Percentiles rank a stretch among this genome's conserved stretches.
phyloP scores from a whole-genome alignment of 2,888 invertebrate genomes.

The Dasysyrphus albostriatus region DNA sequence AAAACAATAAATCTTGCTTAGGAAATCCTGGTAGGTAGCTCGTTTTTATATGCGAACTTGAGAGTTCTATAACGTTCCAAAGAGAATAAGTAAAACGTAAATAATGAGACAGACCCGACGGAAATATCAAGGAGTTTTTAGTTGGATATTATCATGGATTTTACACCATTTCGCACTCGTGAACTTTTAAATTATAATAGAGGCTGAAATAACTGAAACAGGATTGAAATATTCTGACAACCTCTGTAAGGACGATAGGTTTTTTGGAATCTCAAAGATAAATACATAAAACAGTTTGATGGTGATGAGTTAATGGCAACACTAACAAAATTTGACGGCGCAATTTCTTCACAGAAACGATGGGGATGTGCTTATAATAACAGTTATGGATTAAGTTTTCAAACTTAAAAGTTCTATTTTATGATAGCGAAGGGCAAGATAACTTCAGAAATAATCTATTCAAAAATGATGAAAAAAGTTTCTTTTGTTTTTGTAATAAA shows the following conservation, averaged over 20 bases:
- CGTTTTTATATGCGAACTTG: background rate
- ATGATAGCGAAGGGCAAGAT: too few relatives aligned
- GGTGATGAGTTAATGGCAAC: background rate
- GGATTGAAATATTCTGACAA: slow-evolving; percentile 2
- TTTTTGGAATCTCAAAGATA: background rate
- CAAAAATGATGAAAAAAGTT: too few relatives aligned
- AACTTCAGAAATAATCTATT: too few relatives aligned
- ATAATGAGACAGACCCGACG: background rate
- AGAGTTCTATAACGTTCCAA: background rate
- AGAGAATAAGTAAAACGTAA: background rate
- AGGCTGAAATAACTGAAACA: background rate
- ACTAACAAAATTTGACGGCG: background rate
- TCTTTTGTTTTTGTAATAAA: too few relatives aligned
- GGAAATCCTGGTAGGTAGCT: background rate
- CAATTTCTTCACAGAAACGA: background rate
- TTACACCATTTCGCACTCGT: background rate
- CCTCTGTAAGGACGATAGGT: background rate
- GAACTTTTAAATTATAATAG: background rate
- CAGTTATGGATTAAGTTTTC: background rate
- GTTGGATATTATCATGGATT: background rate
- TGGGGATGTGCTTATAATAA: background rate
- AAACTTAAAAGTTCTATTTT: background rate
- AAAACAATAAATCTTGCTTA: slow-evolving; percentile 10
- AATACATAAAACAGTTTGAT: background rate
- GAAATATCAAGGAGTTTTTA: too few relatives aligned